Percentiles rank a stretch among this genome's conserved stretches.
Conservation (phyloP, 1,140 invertebrate species). For the Wiebesia pumilae region DNA sequence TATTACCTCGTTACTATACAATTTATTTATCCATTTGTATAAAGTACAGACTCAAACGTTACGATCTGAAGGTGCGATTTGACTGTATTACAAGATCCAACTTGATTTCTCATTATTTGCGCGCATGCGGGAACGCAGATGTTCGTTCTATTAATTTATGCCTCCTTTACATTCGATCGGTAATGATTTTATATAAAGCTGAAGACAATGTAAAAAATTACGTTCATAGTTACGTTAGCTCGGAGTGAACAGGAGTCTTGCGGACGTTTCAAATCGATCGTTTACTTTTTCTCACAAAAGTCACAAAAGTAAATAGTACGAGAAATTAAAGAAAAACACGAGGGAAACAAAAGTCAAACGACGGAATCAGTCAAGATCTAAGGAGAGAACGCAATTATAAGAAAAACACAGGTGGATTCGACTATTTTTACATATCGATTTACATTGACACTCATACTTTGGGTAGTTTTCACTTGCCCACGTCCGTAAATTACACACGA, state of each 20-base stretch:
- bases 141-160: neutral
- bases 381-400: conserved; percentile 46
- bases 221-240: neutral
- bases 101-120: neutral
- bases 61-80: neutral
- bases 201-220: neutral
- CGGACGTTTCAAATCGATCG: neutral
- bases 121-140: neutral
- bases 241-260: neutral
- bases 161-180: neutral
- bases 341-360: neutral
- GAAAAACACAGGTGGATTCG: conserved; percentile 56
- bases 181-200: neutral
- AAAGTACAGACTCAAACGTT: neutral
- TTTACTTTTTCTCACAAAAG: neutral
- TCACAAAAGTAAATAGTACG: neutral
- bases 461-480: neutral
- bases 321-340: neutral
- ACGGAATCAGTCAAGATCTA: conserved; percentile 15
- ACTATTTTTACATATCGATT: conserved; percentile 63
- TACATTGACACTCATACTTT: neutral
- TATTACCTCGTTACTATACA: neutral
- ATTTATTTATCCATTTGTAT: neutral
- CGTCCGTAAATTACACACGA: neutral
- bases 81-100: neutral